A percentile compares a stretch with the other conserved stretches of the same genome.
These are phyloP conservation scores for Enteromius anoplus DNA, from an alignment of 2,797 vertebrate genomes.

Conservation along the genomic window DNA sequence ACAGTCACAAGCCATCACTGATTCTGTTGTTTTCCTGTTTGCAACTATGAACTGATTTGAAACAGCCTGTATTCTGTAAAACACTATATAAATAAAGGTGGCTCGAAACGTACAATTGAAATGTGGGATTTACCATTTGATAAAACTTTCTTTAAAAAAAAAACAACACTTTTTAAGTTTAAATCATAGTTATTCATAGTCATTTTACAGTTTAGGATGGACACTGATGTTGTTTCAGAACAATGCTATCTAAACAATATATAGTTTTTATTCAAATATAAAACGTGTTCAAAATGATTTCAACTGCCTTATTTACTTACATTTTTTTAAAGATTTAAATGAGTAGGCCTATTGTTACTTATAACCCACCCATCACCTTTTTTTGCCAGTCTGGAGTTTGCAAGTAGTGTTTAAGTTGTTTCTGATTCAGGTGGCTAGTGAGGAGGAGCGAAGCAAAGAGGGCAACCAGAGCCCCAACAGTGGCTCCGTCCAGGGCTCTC, in stretches of 20 bases:
- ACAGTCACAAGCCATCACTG: no score
- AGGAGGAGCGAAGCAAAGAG: slow-evolving; percentile 93
- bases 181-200: not conserved
- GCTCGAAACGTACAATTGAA: no score
- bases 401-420: not conserved
- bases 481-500: slow-evolving; percentile 89
- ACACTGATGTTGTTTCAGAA: not conserved
- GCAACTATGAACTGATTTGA: no score
- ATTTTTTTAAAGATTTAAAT: not conserved
- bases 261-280: not conserved
- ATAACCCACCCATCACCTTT: not conserved
- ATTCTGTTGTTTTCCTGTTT: no score
- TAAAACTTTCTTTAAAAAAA: not conserved
- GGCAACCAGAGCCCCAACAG: slow-evolving; percentile 89
- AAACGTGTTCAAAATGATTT: not conserved
- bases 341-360: not conserved
- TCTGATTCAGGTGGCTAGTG: slow-evolving; percentile 85
- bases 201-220: not conserved
- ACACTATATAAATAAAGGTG: not conserved
- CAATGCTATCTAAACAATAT: not conserved
- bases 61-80: no score
- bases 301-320: not conserved
- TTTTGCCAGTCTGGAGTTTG: not conserved
- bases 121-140: no score
- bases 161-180: not conserved